A percentile compares a stretch with the other conserved stretches of the same genome.
These are phyloP conservation scores for Plectrocnemia conspersa DNA, from an alignment of 1,140 invertebrate genomes.

Conservation along the genomic window DNA sequence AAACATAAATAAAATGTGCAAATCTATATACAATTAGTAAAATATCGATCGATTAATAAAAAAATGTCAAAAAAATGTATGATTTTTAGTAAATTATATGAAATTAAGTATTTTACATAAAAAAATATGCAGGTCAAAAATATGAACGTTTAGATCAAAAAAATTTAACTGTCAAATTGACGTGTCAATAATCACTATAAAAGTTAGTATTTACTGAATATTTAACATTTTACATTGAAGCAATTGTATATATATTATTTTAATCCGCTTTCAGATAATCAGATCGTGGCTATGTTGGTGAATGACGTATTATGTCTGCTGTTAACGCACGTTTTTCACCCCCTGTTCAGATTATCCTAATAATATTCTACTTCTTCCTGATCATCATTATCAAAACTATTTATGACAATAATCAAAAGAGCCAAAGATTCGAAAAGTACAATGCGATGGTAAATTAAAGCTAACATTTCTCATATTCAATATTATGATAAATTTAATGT, in stretches of 20 bases:
- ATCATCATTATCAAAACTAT: constrained; percentile 49
- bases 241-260: too few species aligned
- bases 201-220: constrained; percentile 9
- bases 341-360: constrained; percentile 28
- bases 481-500: constrained; percentile 5
- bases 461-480: constrained; percentile 7
- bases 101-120: too few species aligned
- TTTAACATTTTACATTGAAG: constrained; percentile 13
- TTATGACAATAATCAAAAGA: constrained; percentile 47
- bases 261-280: too few species aligned
- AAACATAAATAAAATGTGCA: too few species aligned
- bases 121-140: too few species aligned
- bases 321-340: constrained; percentile 27
- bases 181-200: too few species aligned
- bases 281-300: constrained; percentile 24
- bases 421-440: constrained; percentile 29
- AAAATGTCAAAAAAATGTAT: too few species aligned
- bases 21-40: too few species aligned
- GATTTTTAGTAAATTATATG: too few species aligned
- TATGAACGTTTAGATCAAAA: too few species aligned
- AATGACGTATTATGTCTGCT: constrained; percentile 27
- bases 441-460: constrained; percentile 26
- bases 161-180: too few species aligned
- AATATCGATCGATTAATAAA: too few species aligned
- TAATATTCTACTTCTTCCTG: constrained; percentile 45